Percentiles rank a stretch among this genome's conserved stretches.
These are phyloP conservation scores for Rhagologus leucostigma DNA, from an alignment of 2,113 vertebrate species.

Conservation along the genomic window DNA sequence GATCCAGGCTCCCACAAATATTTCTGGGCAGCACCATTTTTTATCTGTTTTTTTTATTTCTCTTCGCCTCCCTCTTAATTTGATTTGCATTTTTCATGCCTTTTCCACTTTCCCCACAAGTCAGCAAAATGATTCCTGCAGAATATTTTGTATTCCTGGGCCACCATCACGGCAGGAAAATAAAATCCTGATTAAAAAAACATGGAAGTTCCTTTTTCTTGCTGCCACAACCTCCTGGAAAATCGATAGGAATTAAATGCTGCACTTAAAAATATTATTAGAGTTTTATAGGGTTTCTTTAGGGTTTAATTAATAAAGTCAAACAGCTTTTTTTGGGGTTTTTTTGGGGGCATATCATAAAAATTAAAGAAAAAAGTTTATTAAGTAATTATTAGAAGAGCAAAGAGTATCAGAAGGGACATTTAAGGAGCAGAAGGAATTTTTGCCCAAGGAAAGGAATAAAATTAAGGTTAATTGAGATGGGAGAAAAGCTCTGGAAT, in stretches of 20 bases:
- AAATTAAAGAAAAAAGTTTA: background rate
- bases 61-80: background rate
- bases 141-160: background rate
- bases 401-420: background rate
- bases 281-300: constrained; percentile 22
- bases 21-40: background rate
- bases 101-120: background rate
- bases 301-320: constrained; percentile 38
- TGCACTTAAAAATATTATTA: constrained; percentile 50
- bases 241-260: constrained; percentile 52
- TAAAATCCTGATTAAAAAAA: background rate
- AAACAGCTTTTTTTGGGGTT: background rate
- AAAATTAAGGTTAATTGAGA: constrained; percentile 48
- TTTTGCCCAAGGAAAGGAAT: constrained; percentile 33
- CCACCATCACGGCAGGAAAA: background rate
- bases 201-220: background rate
- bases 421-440: background rate
- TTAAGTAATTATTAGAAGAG: constrained; percentile 28
- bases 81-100: background rate
- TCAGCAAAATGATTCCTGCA: background rate
- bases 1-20: background rate
- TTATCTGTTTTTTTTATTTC: background rate
- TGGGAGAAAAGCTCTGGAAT: background rate
- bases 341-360: background rate
- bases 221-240: background rate